These are phyloP conservation scores for Octodonta nipae DNA, from an alignment of 2,888 invertebrate genomes.

Conservation along the genomic window DNA sequence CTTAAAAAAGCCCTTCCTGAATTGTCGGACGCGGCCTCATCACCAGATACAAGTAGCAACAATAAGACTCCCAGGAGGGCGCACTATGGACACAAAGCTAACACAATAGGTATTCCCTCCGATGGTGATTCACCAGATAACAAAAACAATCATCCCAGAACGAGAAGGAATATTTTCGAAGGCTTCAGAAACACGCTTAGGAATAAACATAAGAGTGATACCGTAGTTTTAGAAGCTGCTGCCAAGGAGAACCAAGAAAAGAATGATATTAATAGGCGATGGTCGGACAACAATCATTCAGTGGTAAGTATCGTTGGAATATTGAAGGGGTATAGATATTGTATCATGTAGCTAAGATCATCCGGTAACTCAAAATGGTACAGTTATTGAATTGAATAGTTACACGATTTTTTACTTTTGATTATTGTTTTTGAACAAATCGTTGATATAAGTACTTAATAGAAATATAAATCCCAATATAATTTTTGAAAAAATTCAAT, in stretches of 20 bases:
- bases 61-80: slow-evolving; percentile 20
- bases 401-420: no score
- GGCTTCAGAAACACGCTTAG: slow-evolving; percentile 49
- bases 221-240: slow-evolving; percentile 31
- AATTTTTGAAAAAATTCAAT: no score
- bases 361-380: no score
- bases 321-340: no score
- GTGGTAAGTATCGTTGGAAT: slow-evolving; percentile 31
- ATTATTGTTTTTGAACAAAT: no score
- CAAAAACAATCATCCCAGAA: slow-evolving; percentile 36
- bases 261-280: slow-evolving; percentile 32
- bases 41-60: slow-evolving; percentile 10
- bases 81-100: slow-evolving; percentile 35
- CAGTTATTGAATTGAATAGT: no score
- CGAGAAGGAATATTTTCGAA: slow-evolving; percentile 39
- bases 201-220: slow-evolving; percentile 36
- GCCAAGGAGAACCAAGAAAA: slow-evolving; percentile 27
- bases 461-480: no score
- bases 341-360: no score
- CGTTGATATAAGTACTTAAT: no score
- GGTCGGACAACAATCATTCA: slow-evolving; percentile 35
- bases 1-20: slow-evolving; percentile 27
- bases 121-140: slow-evolving; percentile 32
- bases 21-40: slow-evolving; percentile 5
- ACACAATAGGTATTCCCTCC: slow-evolving; percentile 48